Evolutionary conservation across 92 coral and sea anemone species (phyloP).

Genomic region (Zoanthus sansibaricus): DNA sequence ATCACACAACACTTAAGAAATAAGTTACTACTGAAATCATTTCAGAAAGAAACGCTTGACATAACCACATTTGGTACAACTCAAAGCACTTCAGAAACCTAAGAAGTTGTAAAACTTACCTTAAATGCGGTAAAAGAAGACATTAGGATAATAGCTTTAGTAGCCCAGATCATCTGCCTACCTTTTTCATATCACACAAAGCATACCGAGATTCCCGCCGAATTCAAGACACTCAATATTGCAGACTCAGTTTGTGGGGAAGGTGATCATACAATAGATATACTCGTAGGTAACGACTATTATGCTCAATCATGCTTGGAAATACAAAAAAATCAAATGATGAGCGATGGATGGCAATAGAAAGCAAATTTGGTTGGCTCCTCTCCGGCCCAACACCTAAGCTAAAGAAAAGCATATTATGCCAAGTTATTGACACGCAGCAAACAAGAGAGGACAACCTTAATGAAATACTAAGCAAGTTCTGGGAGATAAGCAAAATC

Average conservation of each 20-base stretch:
- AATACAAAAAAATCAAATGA: constrained; percentile 29
- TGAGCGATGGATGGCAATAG: constrained; percentile 13
- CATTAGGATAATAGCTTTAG: constrained; percentile 49
- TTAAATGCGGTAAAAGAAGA: constrained; percentile 25
- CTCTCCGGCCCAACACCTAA: constrained; percentile 15
- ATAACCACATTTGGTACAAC: constrained; percentile 56
- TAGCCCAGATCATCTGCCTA: constrained; percentile 53
- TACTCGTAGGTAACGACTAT: constrained; percentile 43
- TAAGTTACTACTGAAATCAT: not conserved
- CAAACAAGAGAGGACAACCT: constrained; percentile 43
- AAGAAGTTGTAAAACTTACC: constrained; percentile 22
- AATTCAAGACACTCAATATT: constrained; percentile 22
- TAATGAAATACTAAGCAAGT: constrained; percentile 46
- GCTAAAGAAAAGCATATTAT: constrained; percentile 5
- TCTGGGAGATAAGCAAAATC: constrained; percentile 56
- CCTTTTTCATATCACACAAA: constrained; percentile 33
- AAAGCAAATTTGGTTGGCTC: constrained; percentile 10
- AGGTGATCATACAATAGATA: constrained; percentile 35
- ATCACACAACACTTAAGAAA: constrained; percentile 53
- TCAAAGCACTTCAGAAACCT: constrained; percentile 33
- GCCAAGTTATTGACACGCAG: constrained; percentile 14
- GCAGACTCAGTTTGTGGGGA: constrained; percentile 23
- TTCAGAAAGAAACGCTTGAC: constrained; percentile 39
- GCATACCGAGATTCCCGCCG: constrained; percentile 27
- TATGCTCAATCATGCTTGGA: constrained; percentile 25